phyloP scores from a whole-genome alignment of 2,797 vertebrate species.

The Champsocephalus esox region DNA sequence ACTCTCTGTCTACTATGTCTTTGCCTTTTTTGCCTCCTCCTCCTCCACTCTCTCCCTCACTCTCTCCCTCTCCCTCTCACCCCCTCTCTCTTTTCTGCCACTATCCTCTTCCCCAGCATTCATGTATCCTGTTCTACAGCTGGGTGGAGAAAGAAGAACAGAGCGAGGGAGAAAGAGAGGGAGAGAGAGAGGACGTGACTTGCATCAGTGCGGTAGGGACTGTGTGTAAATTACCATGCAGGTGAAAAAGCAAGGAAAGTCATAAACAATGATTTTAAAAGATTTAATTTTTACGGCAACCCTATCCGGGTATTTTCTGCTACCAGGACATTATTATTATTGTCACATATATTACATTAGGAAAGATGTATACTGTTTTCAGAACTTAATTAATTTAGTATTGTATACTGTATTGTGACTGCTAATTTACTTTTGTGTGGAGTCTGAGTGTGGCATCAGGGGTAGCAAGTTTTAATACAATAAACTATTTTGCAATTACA shows the following conservation, averaged over 20 bases:
- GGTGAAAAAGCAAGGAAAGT: constrained; percentile 62
- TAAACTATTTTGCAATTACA: not conserved
- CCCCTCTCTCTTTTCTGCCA: constrained; percentile 60
- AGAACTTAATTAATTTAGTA: not conserved
- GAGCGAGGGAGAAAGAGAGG: constrained; percentile 39
- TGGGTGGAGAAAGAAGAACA: constrained; percentile 62
- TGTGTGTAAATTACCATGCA: constrained; percentile 81
- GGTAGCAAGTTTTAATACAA: not conserved
- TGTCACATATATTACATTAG: not conserved
- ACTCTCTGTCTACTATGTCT: constrained; percentile 68
- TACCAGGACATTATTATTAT: not conserved
- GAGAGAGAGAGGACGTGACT: constrained; percentile 74
- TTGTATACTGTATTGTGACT: not conserved
- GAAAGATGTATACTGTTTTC: not conserved
- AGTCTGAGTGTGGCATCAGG: not conserved
- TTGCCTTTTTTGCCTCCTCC: constrained; percentile 48
- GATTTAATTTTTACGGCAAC: not conserved
- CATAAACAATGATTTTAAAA: not conserved
- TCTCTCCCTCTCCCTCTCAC: constrained; percentile 40
- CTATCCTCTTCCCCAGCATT: constrained; percentile 66
- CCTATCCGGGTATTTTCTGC: no score
- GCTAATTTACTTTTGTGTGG: not conserved
- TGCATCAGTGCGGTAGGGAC: constrained; percentile 81
- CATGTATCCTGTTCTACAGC: constrained; percentile 73
- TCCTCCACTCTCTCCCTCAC: constrained; percentile 39